A percentile compares a stretch with the other conserved stretches of the same genome.
phyloP scores from a whole-genome alignment of 2,113 vertebrate genomes.

The Antechinus stuartii region DNA sequence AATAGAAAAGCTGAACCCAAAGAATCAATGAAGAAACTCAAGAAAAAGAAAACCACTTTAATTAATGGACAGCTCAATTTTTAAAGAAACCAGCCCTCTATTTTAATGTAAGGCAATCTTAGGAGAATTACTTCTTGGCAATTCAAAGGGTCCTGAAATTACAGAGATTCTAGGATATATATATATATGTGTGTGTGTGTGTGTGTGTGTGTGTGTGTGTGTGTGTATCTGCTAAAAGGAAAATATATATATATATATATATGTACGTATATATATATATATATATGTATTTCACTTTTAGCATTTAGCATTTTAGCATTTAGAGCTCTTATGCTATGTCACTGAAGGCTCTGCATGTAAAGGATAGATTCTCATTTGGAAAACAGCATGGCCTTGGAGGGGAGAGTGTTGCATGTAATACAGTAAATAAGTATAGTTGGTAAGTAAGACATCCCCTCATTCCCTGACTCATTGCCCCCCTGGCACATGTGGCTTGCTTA shows the following conservation, averaged over 20 bases:
- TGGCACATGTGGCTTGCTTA: neutral
- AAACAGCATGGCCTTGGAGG: neutral
- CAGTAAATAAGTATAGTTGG: neutral
- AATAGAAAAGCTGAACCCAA: conserved; percentile 12
- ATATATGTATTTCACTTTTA: too few relatives aligned
- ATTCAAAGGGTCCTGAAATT: conserved; percentile 30
- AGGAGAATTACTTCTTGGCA: neutral
- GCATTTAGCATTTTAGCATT: neutral
- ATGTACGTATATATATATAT: too few relatives aligned
- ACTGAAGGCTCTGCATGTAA: neutral
- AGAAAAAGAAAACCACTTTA: conserved; percentile 8
- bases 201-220: too few relatives aligned
- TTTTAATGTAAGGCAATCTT: neutral
- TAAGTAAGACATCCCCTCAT: neutral
- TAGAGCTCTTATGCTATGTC: neutral
- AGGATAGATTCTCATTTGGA: neutral
- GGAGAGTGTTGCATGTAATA: neutral
- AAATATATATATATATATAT: too few relatives aligned
- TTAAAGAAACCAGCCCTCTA: conserved; percentile 15
- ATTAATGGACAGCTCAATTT: neutral
- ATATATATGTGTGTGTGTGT: too few relatives aligned
- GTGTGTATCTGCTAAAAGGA: too few relatives aligned
- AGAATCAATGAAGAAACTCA: conserved; percentile 7
- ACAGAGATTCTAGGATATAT: neutral
- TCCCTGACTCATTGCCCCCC: neutral